Evolutionary conservation across 2,797 vertebrate species (phyloP).

Genomic region (Gallinago stenura): DNA sequence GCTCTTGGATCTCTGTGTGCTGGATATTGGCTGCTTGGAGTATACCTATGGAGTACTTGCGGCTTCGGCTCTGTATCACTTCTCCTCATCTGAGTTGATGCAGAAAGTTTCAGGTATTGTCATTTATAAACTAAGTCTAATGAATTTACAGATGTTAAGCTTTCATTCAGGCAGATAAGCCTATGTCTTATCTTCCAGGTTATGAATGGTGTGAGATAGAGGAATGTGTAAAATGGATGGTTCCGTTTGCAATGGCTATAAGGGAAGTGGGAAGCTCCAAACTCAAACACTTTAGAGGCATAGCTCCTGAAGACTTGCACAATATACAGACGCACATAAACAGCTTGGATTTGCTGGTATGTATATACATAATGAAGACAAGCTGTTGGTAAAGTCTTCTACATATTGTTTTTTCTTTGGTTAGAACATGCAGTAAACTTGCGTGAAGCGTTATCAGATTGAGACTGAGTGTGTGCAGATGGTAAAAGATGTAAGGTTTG

Average conservation of each 20-base stretch:
- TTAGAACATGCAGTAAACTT: not conserved
- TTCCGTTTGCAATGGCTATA: conserved; percentile 92
- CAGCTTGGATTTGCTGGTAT: conserved; percentile 92
- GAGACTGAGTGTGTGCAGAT: not conserved
- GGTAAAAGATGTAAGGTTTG: not conserved
- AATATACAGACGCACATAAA: conserved; percentile 92
- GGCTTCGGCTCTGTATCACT: conserved; percentile 95
- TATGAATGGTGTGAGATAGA: conserved; percentile 89
- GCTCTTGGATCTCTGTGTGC: conserved; percentile 93
- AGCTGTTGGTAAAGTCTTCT: not conserved
- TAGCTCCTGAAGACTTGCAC: conserved; percentile 89
- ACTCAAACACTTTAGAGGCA: conserved; percentile 87
- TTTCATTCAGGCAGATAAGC: not conserved
- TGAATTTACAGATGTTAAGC: not conserved
- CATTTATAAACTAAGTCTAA: not conserved
- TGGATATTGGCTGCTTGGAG: conserved; percentile 91
- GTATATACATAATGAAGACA: not conserved
- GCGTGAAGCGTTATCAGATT: not conserved
- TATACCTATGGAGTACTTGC: conserved; percentile 91
- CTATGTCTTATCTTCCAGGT: conserved; percentile 74
- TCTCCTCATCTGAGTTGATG: conserved; percentile 91
- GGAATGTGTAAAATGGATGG: conserved; percentile 93
- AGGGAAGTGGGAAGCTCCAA: conserved; percentile 84
- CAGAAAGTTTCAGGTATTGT: conserved; percentile 91
- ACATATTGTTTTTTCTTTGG: not conserved